Base-by-base conservation (phyloP, 2,888 invertebrate genomes). In the Leucoma salicis region DNA sequence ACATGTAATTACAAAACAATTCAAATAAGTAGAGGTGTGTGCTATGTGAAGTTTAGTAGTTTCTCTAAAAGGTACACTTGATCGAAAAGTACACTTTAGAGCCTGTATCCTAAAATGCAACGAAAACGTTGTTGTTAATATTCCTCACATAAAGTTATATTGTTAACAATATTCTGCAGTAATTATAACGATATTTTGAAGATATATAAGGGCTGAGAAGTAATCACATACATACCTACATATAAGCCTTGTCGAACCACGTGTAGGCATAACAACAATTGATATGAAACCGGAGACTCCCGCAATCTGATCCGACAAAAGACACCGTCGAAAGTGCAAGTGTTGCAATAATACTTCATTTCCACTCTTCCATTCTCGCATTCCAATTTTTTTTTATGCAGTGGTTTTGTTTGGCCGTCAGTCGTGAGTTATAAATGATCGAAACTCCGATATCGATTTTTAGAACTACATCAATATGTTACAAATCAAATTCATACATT, bases 261-360 rank as follows among this genome's bases (percentile, higher is more conserved):
- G 64, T 68, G 57, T 60, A 58, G 53, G 45, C 56, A 55, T 53
- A 38, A 51, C 27, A 45, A 70, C 65, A 66, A 64, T 66, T 51
- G 66, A 18, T 47, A 41, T 50, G 74, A 69, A 77, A 78, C 70
- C 71, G 60, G 69, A 75, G 66, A 51, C 54, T 46, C 46, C 57
- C 50, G 80, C 66, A 72, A 80, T 67, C 56, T 52, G 74, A 76
- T 62, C 57, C 58, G 57, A 71, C 71, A 70, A 74, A 72, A 66
- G 70, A 66, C 69, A 61, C 71, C 68, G 74, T 75, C 67, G 85
- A 90, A 88, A 90, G 88, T 86, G 90, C 88, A 90, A 90, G 90
- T 90, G 90, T 87, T 81, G 75, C 84, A 79, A 86, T 82, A 84
- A 84, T 84, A 81, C 84, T 83, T 83, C 76, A 82, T 83, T 83